Evolutionary conservation across 2,888 invertebrate species (phyloP).

Genomic region (Sinotaia quadrata): DNA sequence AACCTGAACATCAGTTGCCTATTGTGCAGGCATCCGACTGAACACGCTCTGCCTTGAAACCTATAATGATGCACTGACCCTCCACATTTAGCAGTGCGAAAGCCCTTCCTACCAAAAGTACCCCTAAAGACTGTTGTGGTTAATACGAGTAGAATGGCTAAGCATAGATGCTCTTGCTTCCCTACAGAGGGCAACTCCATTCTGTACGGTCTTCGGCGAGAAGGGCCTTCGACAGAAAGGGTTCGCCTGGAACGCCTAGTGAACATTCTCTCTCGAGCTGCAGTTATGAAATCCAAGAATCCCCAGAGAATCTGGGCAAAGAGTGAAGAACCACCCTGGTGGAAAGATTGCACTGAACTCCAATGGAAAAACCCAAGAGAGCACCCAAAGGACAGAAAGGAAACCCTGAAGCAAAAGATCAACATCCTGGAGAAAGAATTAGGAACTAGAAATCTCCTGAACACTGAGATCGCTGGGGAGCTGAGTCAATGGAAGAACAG

Average conservation of each 20-base stretch:
- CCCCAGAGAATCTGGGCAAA: constrained; percentile 23
- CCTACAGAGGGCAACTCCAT: constrained; percentile 6
- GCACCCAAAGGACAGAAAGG: constrained; percentile 24
- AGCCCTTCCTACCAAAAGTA: too few species aligned
- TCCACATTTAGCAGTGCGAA: too few species aligned
- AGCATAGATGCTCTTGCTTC: constrained; percentile 17
- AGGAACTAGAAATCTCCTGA: constrained; percentile 4
- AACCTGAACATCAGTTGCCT: too few species aligned
- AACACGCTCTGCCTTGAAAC: too few species aligned
- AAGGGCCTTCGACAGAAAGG: constrained; percentile 13
- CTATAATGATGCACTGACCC: too few species aligned
- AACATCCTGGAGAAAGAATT: constrained; percentile 8
- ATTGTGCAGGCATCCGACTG: too few species aligned
- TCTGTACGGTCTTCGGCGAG: constrained; percentile 23
- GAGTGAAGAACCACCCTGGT: constrained; percentile 19
- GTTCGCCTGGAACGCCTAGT: constrained; percentile 18
- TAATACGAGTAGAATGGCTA: neutral
- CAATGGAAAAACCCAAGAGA: constrained; percentile 22
- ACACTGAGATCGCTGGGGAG: constrained; percentile 7
- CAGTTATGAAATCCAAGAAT: constrained; percentile 7
- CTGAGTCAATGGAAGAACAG: neutral
- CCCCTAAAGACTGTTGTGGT: too few species aligned
- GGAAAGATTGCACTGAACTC: constrained; percentile 4
- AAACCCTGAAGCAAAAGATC: constrained; percentile 11
- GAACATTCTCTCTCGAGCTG: constrained; percentile 22